Evolutionary conservation across 2,797 vertebrate species (phyloP).

Genomic region (Cygnus olor): DNA sequence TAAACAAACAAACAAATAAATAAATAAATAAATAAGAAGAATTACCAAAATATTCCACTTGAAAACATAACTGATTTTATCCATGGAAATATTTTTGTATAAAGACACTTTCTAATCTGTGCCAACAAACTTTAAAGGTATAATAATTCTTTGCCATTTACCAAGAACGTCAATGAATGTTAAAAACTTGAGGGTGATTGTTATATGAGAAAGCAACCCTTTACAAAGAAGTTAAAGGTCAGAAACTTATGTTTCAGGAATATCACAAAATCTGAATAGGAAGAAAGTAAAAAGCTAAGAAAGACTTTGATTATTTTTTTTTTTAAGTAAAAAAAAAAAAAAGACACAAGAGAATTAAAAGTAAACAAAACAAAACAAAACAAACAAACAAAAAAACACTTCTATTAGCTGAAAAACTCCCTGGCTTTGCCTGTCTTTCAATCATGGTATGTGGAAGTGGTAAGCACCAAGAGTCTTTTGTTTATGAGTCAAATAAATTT

Average conservation of each 20-base stretch:
- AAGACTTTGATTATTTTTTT: not conserved
- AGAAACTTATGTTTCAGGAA: not conserved
- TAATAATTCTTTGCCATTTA: not conserved
- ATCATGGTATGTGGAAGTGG: not conserved
- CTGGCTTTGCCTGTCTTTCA: not conserved
- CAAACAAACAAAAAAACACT: not conserved
- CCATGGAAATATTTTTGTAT: not conserved
- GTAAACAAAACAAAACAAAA: too few species aligned
- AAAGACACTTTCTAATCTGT: not conserved
- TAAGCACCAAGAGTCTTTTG: not conserved
- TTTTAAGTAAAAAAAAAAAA: not conserved
- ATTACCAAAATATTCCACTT: not conserved
- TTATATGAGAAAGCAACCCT: not conserved
- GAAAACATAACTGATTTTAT: not conserved
- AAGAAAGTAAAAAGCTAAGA: not conserved
- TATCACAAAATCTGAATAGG: not conserved
- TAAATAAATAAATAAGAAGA: not conserved
- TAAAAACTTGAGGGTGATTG: not conserved
- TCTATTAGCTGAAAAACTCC: not conserved
- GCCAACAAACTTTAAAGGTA: not conserved
- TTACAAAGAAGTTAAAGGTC: not conserved
- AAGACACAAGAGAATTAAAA: not conserved
- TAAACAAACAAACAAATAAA: too few species aligned
- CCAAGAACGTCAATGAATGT: not conserved
- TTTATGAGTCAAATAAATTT: not conserved